phyloP scores from a whole-genome alignment of 2,113 vertebrate genomes.

The Galemys pyrenaicus region DNA sequence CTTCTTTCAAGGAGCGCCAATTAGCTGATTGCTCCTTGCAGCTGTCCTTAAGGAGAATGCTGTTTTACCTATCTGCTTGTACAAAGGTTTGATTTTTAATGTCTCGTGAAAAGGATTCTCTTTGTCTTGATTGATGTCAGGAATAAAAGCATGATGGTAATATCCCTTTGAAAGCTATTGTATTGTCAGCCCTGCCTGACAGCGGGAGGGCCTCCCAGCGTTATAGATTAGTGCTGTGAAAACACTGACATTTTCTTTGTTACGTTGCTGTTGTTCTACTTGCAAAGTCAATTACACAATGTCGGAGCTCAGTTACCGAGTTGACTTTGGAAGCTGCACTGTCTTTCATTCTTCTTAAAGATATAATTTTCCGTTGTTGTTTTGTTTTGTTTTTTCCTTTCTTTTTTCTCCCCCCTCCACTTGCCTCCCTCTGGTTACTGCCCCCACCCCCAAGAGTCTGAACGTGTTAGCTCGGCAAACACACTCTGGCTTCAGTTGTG shows the following conservation, averaged over 20 bases:
- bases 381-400: slow-evolving; percentile 38
- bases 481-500: slow-evolving; percentile 81
- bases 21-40: slow-evolving; percentile 86
- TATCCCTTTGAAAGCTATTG: slow-evolving; percentile 91
- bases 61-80: slow-evolving; percentile 85
- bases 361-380: slow-evolving; percentile 83
- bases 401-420: slow-evolving; percentile 1
- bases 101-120: slow-evolving; percentile 88
- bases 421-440: not conserved
- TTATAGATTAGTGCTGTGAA: slow-evolving; percentile 89
- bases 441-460: not conserved
- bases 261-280: slow-evolving; percentile 87
- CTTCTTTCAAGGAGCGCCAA: slow-evolving; percentile 82
- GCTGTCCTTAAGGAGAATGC: slow-evolving; percentile 84
- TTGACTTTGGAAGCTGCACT: slow-evolving; percentile 87
- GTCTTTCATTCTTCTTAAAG: slow-evolving; percentile 86
- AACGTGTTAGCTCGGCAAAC: slow-evolving; percentile 65
- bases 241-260: slow-evolving; percentile 90
- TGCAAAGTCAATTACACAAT: slow-evolving; percentile 90
- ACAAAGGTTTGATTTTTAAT: slow-evolving; percentile 88
- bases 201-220: slow-evolving; percentile 88
- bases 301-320: slow-evolving; percentile 87
- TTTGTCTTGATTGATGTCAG: slow-evolving; percentile 91
- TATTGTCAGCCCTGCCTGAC: slow-evolving; percentile 88
- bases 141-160: slow-evolving; percentile 90